Base-by-base conservation (phyloP, 2,113 vertebrate genomes). In the Genyomyrus donnyi region DNA sequence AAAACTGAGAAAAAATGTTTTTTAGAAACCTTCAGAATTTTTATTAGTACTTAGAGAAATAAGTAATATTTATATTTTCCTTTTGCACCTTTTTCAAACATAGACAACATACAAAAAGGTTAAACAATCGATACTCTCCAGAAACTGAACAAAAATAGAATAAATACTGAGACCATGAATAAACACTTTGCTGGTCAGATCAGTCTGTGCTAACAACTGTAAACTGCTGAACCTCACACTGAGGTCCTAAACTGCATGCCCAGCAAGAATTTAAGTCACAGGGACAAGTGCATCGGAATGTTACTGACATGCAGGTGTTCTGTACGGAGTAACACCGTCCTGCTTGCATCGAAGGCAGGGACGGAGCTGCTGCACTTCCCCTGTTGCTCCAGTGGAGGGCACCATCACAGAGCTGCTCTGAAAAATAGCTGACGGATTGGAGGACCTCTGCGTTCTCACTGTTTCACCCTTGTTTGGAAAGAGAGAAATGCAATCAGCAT, bases 401-500 rank as follows among this genome's bases (percentile, higher is more conserved):
- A 2, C 49, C 50, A 52, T 87, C 31, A 87, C 85, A 87, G 27
- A 35, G 9, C 85, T 50, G 17, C 85, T 87, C 31, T 87, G 85
- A 53, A 87, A 87, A 52, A 87, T 87, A 50, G 85, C 85, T 13
- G 85, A 87, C 31, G 17, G 85, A 35, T 87, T 87, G 46, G 85
- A 87, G 27, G 24, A 39, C n/a, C 85, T 27, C 50, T 87, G 49
- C 10, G 50, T 52, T 48, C 85, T 87, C 85, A 52, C 85, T 19
- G 19, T 15, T 48, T 27, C 50, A 5, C 27, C 50, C 85, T 87
- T 39, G 50, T 35, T 27, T 15, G 13, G 17, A 31, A 17, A 87
- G 48, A 48, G 8, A 46, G 45, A 27, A 85, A n/a, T 85, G 83
- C 8, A 24, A 19, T 52, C 17, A 56, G 21, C 74, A 80, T 8